phyloP scores from a whole-genome alignment of 1,140 invertebrate genomes.

The Brevipalpus yothersi region DNA sequence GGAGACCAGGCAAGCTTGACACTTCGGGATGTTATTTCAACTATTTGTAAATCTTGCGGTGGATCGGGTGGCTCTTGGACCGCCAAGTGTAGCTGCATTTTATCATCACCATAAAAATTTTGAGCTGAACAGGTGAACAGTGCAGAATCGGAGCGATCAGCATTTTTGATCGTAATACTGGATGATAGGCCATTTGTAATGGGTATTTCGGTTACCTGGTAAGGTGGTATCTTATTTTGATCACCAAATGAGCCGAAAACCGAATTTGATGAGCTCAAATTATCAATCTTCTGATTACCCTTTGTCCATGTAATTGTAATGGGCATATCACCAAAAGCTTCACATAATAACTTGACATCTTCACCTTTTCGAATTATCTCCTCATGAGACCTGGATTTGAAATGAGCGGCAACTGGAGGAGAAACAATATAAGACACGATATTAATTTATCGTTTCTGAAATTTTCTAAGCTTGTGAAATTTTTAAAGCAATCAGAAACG shows the following conservation, averaged over 20 bases:
- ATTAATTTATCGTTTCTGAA: neutral
- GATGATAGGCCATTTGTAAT: neutral
- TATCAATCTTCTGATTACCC: slow-evolving; percentile 10
- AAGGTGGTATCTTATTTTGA: neutral
- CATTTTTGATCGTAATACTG: slow-evolving; percentile 16
- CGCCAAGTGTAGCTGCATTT: slow-evolving; percentile 63
- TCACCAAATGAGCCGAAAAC: neutral
- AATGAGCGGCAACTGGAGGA: slow-evolving; percentile 13
- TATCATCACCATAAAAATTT: slow-evolving; percentile 29
- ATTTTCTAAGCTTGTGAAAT: neutral
- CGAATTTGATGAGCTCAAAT: neutral
- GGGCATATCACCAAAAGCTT: slow-evolving; percentile 20
- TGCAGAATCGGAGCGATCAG: slow-evolving; percentile 29
- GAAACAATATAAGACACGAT: neutral
- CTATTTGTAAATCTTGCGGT: slow-evolving; percentile 20
- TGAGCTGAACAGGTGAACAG: slow-evolving; percentile 22
- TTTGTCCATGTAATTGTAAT: slow-evolving; percentile 20
- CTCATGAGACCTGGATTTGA: slow-evolving; percentile 12
- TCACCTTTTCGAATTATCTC: slow-evolving; percentile 16
- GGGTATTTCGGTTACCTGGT: neutral
- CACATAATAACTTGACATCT: slow-evolving; percentile 21
- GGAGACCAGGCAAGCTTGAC: slow-evolving; percentile 22
- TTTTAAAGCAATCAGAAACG: too few relatives aligned
- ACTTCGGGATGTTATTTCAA: slow-evolving; percentile 19
- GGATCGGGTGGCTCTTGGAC: slow-evolving; percentile 38